Base-by-base conservation (phyloP, 1,140 invertebrate genomes). In the Hormaphis cornu region DNA sequence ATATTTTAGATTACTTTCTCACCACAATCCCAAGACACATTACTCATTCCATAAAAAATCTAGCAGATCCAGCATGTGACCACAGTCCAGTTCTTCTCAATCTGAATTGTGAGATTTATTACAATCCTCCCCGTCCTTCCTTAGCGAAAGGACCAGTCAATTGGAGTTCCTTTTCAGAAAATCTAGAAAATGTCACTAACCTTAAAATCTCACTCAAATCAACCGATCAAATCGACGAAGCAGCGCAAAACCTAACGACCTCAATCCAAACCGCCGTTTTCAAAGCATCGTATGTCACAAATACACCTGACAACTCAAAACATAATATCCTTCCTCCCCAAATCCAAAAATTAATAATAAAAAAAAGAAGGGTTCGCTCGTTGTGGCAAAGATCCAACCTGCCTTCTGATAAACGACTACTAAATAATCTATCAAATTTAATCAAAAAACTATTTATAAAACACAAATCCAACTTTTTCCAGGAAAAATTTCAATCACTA, bases 1-100 rank as follows among this genome's bases (percentile, higher is more conserved):
- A 79, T 33, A 74, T 76, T 0, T 71, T 79, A 4, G 79, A 74
- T 6, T 81, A 71, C 18, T 74, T 76, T 35, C 66, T 79, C 28
- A 70, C 63, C 12, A 72, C 71, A 18, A 73, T 73, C 44, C 30
- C 30, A 33, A 33, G 30, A 33, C 30, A 33, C 30, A 33, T 33
- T 33, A 33, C 30, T 9, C 40, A 73, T 0, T 33, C 69, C 30
- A 24, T 73, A 12, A 53, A 70, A 59, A 44, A 61, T 33, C 69
- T 30, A 20, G 10, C 24, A 12, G 72, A 71, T 28, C 30, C 70
- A n/a, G 73, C 71, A 18, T 76, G 72, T 3, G 74, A 75, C 53
- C 74, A 76, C 69, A 69, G 74, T 20, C 74, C 66, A 35, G 18
- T 69, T 14, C 48, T 50, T 53, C 46, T 69, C 48, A 71, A 33